Evolutionary conservation across 2,888 invertebrate species (phyloP).

Genomic region (Metalampra italica): DNA sequence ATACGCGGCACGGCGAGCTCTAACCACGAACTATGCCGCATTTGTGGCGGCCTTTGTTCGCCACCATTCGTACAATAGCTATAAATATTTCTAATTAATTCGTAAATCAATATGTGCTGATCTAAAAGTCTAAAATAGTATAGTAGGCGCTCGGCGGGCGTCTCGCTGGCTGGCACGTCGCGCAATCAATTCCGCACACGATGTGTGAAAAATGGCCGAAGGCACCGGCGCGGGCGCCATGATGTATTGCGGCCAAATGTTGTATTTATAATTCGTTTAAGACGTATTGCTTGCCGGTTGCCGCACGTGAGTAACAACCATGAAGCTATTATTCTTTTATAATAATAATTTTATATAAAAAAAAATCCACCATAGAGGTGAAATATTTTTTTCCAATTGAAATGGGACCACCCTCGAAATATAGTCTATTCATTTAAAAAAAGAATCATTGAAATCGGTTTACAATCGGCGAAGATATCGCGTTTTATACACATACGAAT

Average conservation of each 20-base stretch:
- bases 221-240: slow-evolving; percentile 28
- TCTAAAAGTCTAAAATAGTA: slow-evolving; percentile 6
- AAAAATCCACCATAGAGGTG: no score
- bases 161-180: slow-evolving; percentile 10
- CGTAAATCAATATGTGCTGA: slow-evolving; percentile 8
- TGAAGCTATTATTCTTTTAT: no score
- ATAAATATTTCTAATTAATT: slow-evolving; percentile 27
- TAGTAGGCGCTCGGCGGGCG: slow-evolving; percentile 2
- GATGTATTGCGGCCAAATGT: slow-evolving; percentile 49
- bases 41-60: slow-evolving; percentile 65
- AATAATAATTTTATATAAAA: no score
- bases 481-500: no score
- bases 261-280: slow-evolving; percentile 51
- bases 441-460: no score
- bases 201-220: slow-evolving; percentile 54
- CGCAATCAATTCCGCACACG: slow-evolving; percentile 50
- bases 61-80: slow-evolving; percentile 51
- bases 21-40: slow-evolving; percentile 67
- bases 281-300: slow-evolving; percentile 30
- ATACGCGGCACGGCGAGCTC: slow-evolving; percentile 37
- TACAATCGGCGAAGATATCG: no score
- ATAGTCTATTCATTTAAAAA: no score
- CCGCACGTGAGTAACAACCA: slow-evolving; percentile 36
- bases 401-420: no score
- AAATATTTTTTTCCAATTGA: no score